phyloP scores from a whole-genome alignment of 2,888 invertebrate genomes.

The Vandiemenella viatica region DNA sequence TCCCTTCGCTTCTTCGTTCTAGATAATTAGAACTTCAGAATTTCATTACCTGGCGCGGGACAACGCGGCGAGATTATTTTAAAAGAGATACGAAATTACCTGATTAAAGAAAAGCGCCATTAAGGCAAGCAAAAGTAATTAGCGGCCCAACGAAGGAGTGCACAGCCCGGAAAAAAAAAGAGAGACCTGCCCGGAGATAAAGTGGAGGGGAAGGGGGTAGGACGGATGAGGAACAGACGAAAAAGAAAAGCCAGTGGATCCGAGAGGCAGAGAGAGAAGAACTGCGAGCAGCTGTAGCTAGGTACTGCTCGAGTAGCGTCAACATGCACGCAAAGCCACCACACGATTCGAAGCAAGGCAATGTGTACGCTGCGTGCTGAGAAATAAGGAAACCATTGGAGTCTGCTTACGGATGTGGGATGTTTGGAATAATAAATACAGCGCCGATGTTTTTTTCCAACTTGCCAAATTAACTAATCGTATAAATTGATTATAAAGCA shows the following conservation, averaged over 20 bases:
- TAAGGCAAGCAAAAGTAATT: slow-evolving; percentile 33
- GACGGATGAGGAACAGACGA: neutral
- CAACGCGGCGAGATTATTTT: slow-evolving; percentile 29
- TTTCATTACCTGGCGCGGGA: slow-evolving; percentile 28
- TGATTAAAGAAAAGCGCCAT: slow-evolving; percentile 34
- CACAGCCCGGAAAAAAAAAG: neutral
- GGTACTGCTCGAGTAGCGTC: too few species aligned
- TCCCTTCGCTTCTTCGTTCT: neutral
- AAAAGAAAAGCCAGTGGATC: neutral
- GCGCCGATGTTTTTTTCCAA: too few species aligned
- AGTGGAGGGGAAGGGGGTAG: neutral
- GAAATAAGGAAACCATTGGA: too few species aligned
- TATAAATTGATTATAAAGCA: too few species aligned
- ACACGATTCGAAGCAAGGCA: too few species aligned
- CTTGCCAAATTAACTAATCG: too few species aligned
- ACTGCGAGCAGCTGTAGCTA: too few species aligned
- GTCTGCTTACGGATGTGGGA: too few species aligned
- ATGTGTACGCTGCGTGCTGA: too few species aligned
- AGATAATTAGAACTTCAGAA: slow-evolving; percentile 26
- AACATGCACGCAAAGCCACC: too few species aligned
- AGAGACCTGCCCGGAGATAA: neutral
- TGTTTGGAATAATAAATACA: too few species aligned
- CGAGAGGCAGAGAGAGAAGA: too few species aligned
- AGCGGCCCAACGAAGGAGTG: slow-evolving; percentile 24
- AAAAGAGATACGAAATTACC: slow-evolving; percentile 33